Percentiles rank a stretch among this genome's conserved stretches.
phyloP scores from a whole-genome alignment of 53 echinoderm and acorn worm species.

The Astropecten irregularis region DNA sequence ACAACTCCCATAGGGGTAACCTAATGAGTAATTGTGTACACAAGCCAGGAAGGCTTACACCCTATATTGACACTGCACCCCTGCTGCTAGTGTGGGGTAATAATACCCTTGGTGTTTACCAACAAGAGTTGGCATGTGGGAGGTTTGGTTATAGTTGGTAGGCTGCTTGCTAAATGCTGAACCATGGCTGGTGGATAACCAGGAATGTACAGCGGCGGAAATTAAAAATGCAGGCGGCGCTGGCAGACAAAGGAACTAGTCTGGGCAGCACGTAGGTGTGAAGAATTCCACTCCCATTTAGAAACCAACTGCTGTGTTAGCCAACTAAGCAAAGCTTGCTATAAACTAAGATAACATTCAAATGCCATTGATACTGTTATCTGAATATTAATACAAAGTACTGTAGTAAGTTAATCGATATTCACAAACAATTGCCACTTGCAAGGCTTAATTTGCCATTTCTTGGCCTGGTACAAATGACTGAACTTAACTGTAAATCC shows the following conservation, averaged over 20 bases:
- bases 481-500: no score
- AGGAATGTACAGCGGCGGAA: no score
- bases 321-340: not conserved
- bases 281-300: conserved; percentile 3
- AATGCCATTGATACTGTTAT: no score
- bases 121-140: not conserved
- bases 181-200: no score
- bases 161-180: no score
- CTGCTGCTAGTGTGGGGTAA: not conserved
- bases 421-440: no score
- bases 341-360: conserved; percentile 21
- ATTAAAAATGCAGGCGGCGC: not conserved
- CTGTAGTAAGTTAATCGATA: no score
- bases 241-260: conserved; percentile 7
- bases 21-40: conserved; percentile 40
- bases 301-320: not conserved
- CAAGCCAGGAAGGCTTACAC: conserved; percentile 17
- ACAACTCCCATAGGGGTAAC: not conserved
- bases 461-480: no score
- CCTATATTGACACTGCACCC: not conserved
- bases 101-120: conserved; percentile 15
- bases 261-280: not conserved
- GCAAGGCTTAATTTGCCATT: no score
- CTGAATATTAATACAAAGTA: not conserved
- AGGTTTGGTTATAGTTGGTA: no score